Conservation (phyloP, 2,888 invertebrate species). For the Craniophora ligustri region DNA sequence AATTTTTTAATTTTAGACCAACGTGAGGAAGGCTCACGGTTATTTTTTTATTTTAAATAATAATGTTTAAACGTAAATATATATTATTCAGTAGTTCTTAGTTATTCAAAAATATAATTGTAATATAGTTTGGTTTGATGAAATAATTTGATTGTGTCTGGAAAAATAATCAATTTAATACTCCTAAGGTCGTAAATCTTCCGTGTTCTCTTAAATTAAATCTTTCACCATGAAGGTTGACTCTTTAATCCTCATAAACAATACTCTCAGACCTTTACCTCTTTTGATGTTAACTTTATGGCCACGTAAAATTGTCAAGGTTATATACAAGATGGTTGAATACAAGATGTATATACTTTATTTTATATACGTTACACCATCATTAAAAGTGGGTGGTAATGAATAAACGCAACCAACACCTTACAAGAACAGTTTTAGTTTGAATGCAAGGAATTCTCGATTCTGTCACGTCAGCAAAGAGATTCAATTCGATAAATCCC, state of each 20-base stretch:
- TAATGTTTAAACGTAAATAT: not conserved
- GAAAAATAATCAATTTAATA: too few species aligned
- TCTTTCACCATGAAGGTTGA: not conserved
- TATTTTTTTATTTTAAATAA: constrained; percentile 7
- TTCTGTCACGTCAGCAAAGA: constrained; percentile 59
- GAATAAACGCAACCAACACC: not conserved
- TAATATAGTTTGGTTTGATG: not conserved
- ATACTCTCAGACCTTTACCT: constrained; percentile 12
- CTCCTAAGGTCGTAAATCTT: not conserved
- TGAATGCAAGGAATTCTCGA: constrained; percentile 59
- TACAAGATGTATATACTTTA: constrained; percentile 8
- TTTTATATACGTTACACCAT: constrained; percentile 6
- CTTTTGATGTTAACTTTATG: constrained; percentile 19
- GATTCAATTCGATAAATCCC: constrained; percentile 71
- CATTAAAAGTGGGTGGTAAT: not conserved
- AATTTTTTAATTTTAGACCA: constrained; percentile 8
- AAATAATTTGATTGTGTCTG: not conserved
- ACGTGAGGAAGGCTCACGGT: constrained; percentile 1
- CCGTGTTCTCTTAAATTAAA: not conserved
- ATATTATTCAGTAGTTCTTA: not conserved
- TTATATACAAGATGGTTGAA: too few species aligned
- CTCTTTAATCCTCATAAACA: constrained; percentile 14
- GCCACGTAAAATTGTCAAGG: constrained; percentile 21
- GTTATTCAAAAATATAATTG: not conserved
- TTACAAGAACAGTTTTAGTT: not conserved